Percentiles rank a stretch among this genome's conserved stretches.
phyloP scores from a whole-genome alignment of 2,888 invertebrate genomes.

The Peribatodes rhomboidaria region DNA sequence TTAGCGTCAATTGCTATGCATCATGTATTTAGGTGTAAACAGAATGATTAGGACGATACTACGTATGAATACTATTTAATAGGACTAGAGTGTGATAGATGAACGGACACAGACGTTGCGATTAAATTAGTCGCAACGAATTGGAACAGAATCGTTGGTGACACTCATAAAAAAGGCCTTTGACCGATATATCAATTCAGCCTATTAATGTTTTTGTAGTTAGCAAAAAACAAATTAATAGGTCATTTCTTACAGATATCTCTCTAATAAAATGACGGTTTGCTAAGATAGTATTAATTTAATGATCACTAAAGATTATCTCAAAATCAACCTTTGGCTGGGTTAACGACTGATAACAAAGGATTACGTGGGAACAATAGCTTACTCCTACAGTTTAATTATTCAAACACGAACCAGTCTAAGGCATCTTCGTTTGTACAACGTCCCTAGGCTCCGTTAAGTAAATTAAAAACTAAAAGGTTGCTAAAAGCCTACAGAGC shows the following conservation, averaged over 20 bases:
- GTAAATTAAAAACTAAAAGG: background rate
- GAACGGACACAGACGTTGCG: conserved; percentile 15
- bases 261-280: background rate
- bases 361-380: conserved; percentile 9
- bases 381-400: background rate
- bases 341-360: background rate
- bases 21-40: conserved; percentile 22
- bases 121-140: conserved; percentile 30
- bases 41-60: conserved; percentile 19
- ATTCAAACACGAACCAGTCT: conserved; percentile 1
- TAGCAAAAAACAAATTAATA: conserved; percentile 5
- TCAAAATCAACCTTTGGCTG: background rate
- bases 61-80: conserved; percentile 20
- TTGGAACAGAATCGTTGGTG: conserved; percentile 30
- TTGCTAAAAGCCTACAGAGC: background rate
- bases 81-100: conserved; percentile 21
- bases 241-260: too few relatives aligned
- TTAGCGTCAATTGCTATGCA: conserved; percentile 6
- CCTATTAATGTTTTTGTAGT: conserved; percentile 10
- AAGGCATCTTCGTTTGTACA: background rate
- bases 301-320: background rate
- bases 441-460: background rate
- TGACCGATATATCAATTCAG: conserved; percentile 38
- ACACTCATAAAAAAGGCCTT: conserved; percentile 38
- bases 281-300: too few relatives aligned